phyloP scores from a whole-genome alignment of 2,888 invertebrate genomes.

The Sisyra terminalis region DNA sequence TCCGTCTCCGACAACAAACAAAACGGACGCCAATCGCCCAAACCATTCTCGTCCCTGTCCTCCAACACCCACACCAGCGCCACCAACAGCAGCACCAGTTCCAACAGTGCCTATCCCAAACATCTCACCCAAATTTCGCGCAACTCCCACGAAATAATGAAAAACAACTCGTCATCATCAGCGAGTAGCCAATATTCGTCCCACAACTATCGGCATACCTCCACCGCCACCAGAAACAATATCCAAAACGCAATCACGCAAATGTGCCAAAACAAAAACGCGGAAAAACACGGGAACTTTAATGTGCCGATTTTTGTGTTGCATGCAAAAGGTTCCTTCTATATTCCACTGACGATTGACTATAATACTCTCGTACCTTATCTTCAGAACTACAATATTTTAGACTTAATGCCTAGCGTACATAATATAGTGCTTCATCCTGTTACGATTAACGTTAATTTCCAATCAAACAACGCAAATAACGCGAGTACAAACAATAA shows the following conservation, averaged over 20 bases:
- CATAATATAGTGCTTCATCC: constrained; percentile 58
- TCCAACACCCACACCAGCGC: constrained; percentile 5
- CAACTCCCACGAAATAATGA: constrained; percentile 3
- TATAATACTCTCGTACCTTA: constrained; percentile 54
- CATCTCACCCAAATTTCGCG: constrained; percentile 4
- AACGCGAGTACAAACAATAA: constrained; percentile 1
- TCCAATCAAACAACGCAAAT: constrained; percentile 24
- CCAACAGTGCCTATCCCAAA: constrained; percentile 3
- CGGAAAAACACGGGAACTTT: constrained; percentile 21
- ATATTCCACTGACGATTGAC: constrained; percentile 72
- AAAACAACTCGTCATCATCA: background rate
- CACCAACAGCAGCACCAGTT: background rate
- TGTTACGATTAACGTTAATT: constrained; percentile 81
- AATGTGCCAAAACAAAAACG: constrained; percentile 8
- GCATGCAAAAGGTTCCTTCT: constrained; percentile 76
- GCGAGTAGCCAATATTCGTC: constrained; percentile 11
- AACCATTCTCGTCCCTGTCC: constrained; percentile 2
- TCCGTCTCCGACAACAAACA: constrained; percentile 16
- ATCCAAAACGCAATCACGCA: constrained; percentile 12
- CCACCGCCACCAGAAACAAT: constrained; percentile 11
- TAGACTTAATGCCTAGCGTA: constrained; percentile 35
- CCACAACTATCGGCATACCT: constrained; percentile 9
- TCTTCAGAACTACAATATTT: constrained; percentile 39
- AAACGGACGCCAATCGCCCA: constrained; percentile 8
- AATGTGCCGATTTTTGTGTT: constrained; percentile 79